Percentiles rank a stretch among this genome's conserved stretches.
phyloP scores from a whole-genome alignment of 2,113 vertebrate species.

The Microcebus jonahi region DNA sequence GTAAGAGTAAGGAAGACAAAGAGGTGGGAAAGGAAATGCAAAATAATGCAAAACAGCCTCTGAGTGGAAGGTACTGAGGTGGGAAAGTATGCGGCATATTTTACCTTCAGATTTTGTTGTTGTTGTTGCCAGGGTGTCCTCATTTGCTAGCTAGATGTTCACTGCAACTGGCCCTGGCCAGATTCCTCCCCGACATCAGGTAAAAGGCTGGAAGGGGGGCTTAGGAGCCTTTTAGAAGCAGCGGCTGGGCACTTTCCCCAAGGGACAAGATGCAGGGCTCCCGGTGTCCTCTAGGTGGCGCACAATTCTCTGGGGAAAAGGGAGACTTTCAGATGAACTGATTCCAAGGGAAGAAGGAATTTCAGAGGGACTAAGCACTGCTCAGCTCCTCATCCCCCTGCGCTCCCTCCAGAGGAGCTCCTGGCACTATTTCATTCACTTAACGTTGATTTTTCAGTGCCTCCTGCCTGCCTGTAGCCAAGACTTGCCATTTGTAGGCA shows the following conservation, averaged over 20 bases:
- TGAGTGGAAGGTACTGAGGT: neutral
- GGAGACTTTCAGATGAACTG: neutral
- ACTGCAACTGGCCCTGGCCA: neutral
- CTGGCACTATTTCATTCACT: neutral
- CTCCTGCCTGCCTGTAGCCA: neutral
- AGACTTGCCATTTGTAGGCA: neutral
- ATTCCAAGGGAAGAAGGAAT: neutral
- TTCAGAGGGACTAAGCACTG: neutral
- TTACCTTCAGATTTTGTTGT: neutral
- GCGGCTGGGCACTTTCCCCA: neutral
- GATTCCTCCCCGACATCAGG: neutral
- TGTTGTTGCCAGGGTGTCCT: neutral
- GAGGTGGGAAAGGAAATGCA: neutral
- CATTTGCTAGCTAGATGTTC: neutral
- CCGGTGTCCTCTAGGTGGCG: conserved; percentile 63
- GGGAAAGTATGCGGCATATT: neutral
- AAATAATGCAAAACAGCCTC: neutral
- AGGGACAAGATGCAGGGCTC: neutral
- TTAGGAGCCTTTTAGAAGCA: neutral
- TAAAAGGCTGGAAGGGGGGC: rapidly evolving
- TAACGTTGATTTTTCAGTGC: neutral
- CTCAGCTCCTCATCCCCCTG: neutral
- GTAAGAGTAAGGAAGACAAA: neutral
- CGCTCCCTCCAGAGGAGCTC: neutral
- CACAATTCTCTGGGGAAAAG: conserved; percentile 60